Conservation (phyloP, 1,140 invertebrate species). For the fruit fly (Drosophila melanogaster) region Release_6_plus_ISO1_MT NT_033779.5:14672001-14672500, state of each 20-base stretch:
- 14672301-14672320: constrained; percentile 24
- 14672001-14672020: background rate
- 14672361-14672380: constrained; percentile 64
- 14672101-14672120: too few relatives aligned
- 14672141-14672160: background rate
- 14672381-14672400: constrained; percentile 46
- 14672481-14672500: background rate
- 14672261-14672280: constrained; percentile 31
- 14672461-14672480: constrained; percentile 8
- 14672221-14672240: constrained; percentile 24
- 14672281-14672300: constrained; percentile 34
- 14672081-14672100: too few relatives aligned
- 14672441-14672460: constrained; percentile 42
- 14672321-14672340: constrained; percentile 30
- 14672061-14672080: background rate
- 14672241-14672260: constrained; percentile 26
- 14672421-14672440: constrained; percentile 38
- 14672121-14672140: too few relatives aligned
- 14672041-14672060: too few relatives aligned
- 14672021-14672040: too few relatives aligned
- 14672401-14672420: constrained; percentile 13
- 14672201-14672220: background rate
- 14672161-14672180: background rate
- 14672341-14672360: constrained; percentile 48
- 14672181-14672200: background rate